These are phyloP conservation scores for Rhadina sibilatrix DNA, from an alignment of 2,113 vertebrate genomes.

Conservation along the genomic window DNA sequence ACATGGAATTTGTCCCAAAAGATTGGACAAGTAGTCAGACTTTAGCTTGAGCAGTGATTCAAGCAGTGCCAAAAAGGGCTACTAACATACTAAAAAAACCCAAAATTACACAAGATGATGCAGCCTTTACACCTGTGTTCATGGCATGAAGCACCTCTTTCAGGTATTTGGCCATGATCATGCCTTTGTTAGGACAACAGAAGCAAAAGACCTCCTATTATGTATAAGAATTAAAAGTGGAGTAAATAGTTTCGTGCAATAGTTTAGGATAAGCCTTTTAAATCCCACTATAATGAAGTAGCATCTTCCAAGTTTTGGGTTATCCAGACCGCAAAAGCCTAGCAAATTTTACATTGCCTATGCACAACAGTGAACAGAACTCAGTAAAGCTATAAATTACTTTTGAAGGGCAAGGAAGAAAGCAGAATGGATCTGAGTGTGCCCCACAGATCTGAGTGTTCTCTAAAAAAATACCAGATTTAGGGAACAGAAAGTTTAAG, in stretches of 20 bases:
- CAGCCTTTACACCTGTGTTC: not conserved
- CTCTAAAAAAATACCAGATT: fast-evolving
- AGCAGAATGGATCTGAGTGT: too few relatives aligned
- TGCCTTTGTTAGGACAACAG: not conserved
- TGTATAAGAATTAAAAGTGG: not conserved
- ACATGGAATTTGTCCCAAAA: not conserved
- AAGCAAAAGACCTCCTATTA: not conserved
- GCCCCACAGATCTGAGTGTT: too few relatives aligned
- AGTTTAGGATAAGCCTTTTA: not conserved
- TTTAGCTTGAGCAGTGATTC: not conserved
- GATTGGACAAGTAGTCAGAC: not conserved
- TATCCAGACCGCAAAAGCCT: not conserved
- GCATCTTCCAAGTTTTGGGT: not conserved
- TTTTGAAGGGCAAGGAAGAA: not conserved
- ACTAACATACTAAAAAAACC: not conserved
- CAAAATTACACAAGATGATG: not conserved
- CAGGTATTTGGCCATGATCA: not conserved
- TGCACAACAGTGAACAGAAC: not conserved
- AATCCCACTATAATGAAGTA: not conserved
- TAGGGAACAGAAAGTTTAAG: not conserved
- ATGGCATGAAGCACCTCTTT: not conserved
- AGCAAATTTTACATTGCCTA: not conserved
- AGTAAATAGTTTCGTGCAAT: not conserved
- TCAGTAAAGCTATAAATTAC: not conserved
- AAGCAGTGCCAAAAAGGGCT: not conserved